These are phyloP conservation scores for Eristalis tenax DNA, from an alignment of 2,888 invertebrate species.

Conservation along the genomic window DNA sequence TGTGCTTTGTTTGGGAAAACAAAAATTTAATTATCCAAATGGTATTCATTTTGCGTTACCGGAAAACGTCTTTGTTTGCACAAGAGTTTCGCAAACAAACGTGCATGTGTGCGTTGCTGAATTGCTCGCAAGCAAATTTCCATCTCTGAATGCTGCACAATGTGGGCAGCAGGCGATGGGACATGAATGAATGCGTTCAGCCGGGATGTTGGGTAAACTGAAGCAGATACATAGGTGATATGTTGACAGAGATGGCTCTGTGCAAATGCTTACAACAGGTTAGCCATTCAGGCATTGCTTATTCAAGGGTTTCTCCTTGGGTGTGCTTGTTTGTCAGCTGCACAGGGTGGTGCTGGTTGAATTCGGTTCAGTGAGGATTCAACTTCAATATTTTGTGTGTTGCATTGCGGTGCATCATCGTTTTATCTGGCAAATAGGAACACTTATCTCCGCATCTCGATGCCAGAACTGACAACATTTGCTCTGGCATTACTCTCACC, in stretches of 20 bases:
- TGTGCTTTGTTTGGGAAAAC: background rate
- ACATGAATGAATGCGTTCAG: background rate
- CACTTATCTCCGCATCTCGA: background rate
- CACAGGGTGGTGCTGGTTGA: background rate
- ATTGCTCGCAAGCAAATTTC: background rate
- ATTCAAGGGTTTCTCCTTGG: background rate
- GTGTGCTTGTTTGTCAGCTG: background rate
- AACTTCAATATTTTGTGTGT: background rate
- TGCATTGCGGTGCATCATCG: background rate
- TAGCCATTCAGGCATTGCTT: background rate
- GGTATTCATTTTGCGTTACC: background rate
- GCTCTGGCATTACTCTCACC: background rate
- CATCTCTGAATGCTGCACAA: background rate
- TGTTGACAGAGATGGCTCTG: background rate
- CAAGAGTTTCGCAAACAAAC: background rate
- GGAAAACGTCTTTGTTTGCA: background rate
- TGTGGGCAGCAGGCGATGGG: background rate
- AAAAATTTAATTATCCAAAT: conserved; percentile 12
- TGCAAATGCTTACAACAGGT: background rate
- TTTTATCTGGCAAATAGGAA: background rate
- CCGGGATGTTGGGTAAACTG: background rate
- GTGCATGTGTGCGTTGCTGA: background rate
- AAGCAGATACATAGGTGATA: background rate
- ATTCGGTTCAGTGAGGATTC: background rate
- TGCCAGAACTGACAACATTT: background rate